Percentiles rank a stretch among this genome's conserved stretches.
These are phyloP conservation scores for Erethizon dorsatum DNA, from an alignment of 2,797 vertebrate genomes.

Conservation along the genomic window DNA sequence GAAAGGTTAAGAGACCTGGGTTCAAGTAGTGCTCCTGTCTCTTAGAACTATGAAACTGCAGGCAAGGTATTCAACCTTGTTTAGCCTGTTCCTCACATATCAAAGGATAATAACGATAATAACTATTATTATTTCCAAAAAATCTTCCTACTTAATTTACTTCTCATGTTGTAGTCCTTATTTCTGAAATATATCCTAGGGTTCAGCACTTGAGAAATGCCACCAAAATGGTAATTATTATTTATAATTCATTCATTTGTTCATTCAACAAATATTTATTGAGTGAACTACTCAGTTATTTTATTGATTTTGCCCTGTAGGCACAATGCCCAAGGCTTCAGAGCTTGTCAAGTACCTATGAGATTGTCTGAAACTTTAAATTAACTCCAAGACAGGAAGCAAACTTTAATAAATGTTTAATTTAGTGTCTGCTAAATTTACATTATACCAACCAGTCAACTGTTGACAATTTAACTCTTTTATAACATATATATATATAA, in stretches of 20 bases:
- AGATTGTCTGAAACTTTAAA: slow-evolving; percentile 63
- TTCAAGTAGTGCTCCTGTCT: neutral
- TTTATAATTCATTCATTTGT: neutral
- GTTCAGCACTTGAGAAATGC: neutral
- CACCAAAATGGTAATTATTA: slow-evolving; percentile 17
- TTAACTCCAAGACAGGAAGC: slow-evolving; percentile 54
- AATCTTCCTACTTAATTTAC: neutral
- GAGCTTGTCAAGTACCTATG: slow-evolving; percentile 26
- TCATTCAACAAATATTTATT: slow-evolving; percentile 47
- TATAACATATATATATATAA: slow-evolving; percentile 17
- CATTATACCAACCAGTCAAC: slow-evolving; percentile 45
- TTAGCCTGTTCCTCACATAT: neutral
- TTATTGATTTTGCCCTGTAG: slow-evolving; percentile 41
- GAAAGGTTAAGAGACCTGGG: neutral
- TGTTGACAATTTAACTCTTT: slow-evolving; percentile 61
- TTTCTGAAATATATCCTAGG: slow-evolving; percentile 22
- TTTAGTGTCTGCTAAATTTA: slow-evolving; percentile 49
- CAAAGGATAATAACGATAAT: neutral
- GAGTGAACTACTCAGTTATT: neutral
- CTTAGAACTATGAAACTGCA: neutral
- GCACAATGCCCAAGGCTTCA: neutral
- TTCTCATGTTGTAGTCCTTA: slow-evolving; percentile 25
- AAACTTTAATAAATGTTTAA: slow-evolving; percentile 66
- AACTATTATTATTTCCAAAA: slow-evolving; percentile 7
- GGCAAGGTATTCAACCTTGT: neutral